Evolutionary conservation across 1,140 invertebrate species (phyloP).

Genomic region (Calliopsis andreniformis): DNA sequence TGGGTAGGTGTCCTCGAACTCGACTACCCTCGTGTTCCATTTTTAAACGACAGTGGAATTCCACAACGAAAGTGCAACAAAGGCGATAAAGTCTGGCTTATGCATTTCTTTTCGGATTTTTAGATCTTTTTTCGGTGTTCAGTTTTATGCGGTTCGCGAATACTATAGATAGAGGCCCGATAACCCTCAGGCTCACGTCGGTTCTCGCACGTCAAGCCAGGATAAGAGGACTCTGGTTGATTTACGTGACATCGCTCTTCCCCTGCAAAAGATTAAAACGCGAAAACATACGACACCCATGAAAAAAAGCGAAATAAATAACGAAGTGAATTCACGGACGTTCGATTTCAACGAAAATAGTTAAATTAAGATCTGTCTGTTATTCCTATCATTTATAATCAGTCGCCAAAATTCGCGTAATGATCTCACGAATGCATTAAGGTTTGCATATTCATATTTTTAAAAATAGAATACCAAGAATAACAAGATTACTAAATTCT

Average conservation of each 20-base stretch:
- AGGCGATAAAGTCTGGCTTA: not conserved
- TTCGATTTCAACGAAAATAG: not conserved
- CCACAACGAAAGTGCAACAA: too few relatives aligned
- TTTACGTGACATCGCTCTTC: constrained; percentile 33
- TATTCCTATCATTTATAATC: not conserved
- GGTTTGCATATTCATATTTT: too few relatives aligned
- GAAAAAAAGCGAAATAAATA: constrained; percentile 25
- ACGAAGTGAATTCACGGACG: not conserved
- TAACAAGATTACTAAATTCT: too few relatives aligned
- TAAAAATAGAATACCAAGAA: too few relatives aligned
- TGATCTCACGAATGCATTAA: too few relatives aligned
- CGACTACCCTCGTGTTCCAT: too few relatives aligned
- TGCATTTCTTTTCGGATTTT: too few relatives aligned
- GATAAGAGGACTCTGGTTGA: constrained; percentile 40
- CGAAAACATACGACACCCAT: constrained; percentile 22
- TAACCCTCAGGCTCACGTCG: constrained; percentile 24
- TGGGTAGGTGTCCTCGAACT: too few relatives aligned
- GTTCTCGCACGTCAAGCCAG: constrained; percentile 27
- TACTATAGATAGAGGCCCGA: constrained; percentile 20
- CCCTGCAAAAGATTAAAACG: constrained; percentile 30
- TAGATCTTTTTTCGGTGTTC: not conserved
- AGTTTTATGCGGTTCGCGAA: not conserved
- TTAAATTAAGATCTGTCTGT: not conserved
- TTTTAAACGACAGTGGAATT: too few relatives aligned
- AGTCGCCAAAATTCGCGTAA: too few relatives aligned